A percentile compares a stretch with the other conserved stretches of the same genome.
Evolutionary conservation across 2,888 invertebrate species (phyloP).

Genomic region (Ctena decussata): DNA sequence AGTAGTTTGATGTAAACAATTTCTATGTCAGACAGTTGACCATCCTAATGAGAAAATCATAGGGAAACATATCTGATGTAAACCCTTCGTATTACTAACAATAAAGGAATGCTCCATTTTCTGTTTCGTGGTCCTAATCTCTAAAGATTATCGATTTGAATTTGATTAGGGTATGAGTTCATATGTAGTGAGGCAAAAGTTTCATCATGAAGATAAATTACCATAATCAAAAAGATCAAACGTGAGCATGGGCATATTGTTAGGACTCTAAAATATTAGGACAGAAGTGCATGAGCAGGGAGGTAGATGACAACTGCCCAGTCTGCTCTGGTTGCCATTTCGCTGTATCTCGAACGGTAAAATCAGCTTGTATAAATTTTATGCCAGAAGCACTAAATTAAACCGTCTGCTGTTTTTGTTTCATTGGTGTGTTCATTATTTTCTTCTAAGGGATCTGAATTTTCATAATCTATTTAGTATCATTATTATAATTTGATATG

Average conservation of each 20-base stretch:
- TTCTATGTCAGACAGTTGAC: not conserved
- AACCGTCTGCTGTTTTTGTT: too few species aligned
- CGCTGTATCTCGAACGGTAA: too few species aligned
- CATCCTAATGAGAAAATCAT: not conserved
- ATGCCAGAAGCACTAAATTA: too few species aligned
- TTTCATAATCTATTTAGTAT: too few species aligned
- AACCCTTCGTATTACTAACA: not conserved
- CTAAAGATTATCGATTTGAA: not conserved
- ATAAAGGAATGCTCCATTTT: not conserved
- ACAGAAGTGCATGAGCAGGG: too few species aligned
- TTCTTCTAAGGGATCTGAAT: too few species aligned
- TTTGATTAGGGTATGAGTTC: not conserved
- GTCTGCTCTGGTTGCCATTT: too few species aligned
- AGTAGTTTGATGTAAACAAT: too few species aligned
- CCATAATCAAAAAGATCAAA: not conserved
- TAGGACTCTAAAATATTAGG: not conserved
- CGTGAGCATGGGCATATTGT: not conserved
- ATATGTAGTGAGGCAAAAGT: not conserved
- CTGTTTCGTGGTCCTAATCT: not conserved
- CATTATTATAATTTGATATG: too few species aligned
- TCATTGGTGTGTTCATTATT: too few species aligned
- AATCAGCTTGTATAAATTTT: too few species aligned
- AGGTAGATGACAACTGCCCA: not conserved
- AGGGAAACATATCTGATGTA: not conserved
- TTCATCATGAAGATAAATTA: not conserved